phyloP scores from a whole-genome alignment of 1,140 invertebrate genomes.

The Lineus longissimus region DNA sequence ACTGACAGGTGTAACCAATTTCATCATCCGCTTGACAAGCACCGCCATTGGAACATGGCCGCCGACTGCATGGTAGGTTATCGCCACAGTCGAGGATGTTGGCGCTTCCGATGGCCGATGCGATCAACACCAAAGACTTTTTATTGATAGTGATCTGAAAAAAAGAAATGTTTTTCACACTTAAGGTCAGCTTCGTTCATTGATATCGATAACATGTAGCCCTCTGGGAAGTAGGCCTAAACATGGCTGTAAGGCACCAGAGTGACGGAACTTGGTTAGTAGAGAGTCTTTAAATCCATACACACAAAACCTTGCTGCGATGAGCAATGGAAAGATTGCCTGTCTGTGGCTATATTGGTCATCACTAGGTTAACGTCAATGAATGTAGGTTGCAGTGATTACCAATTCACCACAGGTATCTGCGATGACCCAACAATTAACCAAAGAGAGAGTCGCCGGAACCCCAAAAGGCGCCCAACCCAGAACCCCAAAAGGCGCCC shows the following conservation, averaged over 20 bases:
- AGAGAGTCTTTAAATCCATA: background rate
- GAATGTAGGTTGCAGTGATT: too few relatives aligned
- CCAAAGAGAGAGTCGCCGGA: too few relatives aligned
- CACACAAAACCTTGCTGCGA: too few relatives aligned
- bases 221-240: too few relatives aligned
- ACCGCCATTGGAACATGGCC: constrained; percentile 62
- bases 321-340: too few relatives aligned
- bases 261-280: background rate
- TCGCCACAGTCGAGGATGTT: constrained; percentile 72
- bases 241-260: background rate
- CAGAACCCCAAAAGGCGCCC: too few relatives aligned
- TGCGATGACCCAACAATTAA: too few relatives aligned
- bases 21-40: constrained; percentile 52
- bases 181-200: background rate
- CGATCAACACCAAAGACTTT: constrained; percentile 62
- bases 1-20: constrained; percentile 58
- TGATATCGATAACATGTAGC: background rate
- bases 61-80: constrained; percentile 54
- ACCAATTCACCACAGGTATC: too few relatives aligned
- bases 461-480: too few relatives aligned
- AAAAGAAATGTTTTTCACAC: constrained; percentile 18
- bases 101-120: constrained; percentile 65
- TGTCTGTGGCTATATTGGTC: too few relatives aligned
- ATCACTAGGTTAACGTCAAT: too few relatives aligned
- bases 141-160: constrained; percentile 64